Evolutionary conservation across 1,140 invertebrate genomes (phyloP), one percentile per base, ranked within the genome.

Genomic region (Helicoverpa zea): DNA sequence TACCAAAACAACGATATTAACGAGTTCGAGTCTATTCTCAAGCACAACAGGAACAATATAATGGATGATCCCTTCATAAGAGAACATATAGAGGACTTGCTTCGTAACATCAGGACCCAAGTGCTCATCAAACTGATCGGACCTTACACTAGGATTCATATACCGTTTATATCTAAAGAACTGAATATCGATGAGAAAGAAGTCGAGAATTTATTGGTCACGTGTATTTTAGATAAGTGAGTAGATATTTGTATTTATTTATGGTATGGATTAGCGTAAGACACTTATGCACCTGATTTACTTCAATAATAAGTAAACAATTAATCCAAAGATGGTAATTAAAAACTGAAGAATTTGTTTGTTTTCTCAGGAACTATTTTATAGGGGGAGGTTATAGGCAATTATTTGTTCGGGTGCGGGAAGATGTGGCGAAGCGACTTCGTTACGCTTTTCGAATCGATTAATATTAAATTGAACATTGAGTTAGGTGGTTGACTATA

Each of bases 1-100:
- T 99, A 99, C 95, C 99, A 99, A 94, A 99, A 99, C 94, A 99
- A 99, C 95, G 99, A 99, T 95, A 99, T 99, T 79, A 98, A 99
- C 92, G 98, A 99, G 85, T 99, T 99, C 96, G 99, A 99, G 95
- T 97, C 98, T 81, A 99, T 99, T 88, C 94, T 99, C 63, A 98
- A 98, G 90, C 97, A 98, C 90, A 99, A 99, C 95, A 96, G 98
- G 84, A 98, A 98, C 90, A 98, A 98, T 91, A 99, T 99, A 74
- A 99, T 99, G 99, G 98, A 99, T 91, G 99, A 99, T 96, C 99
- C 98, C 7, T 99, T 99, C 94, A 99, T 99, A 89, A 96, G 99
- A 88, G 99, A 99, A 95, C 99, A 99, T 90, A 99, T 99, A 92
- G 99, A 99, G 97, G 99, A 99, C 96, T 95, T 99, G 49, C 95